Evolutionary conservation across 2,888 invertebrate species (phyloP), one percentile per base, ranked within the genome.

Genomic region (Calameuta pallipes): DNA sequence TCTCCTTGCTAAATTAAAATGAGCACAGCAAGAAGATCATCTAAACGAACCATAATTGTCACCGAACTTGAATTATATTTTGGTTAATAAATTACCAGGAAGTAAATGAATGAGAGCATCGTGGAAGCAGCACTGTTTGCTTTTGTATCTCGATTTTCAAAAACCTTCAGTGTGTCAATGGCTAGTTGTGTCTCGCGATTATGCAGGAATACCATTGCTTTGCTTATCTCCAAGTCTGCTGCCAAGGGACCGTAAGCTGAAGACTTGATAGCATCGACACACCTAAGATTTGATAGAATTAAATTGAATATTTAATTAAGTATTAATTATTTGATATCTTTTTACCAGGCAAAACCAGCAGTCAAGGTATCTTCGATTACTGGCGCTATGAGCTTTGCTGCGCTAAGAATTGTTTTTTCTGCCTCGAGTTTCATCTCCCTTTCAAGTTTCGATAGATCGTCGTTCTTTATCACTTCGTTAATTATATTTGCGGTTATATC

Each of bases 221-320:
- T 98, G 91, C 97, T 97, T 82, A 98, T 95, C 92, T 98, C 98
- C 83, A 98, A 92, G 93, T 96, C 98, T 85, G 95, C 96, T 73
- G 97, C 98, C 82, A 97, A 93, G 90, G 94, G 94, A 69, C 95
- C 94, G 87, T 96, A 97, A 89, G 95, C 95, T n/a, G 98, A 98
- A 74, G 96, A 95, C 89, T 98, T 97, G 76, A 99, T 96, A 34
- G 97, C 95, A 85, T 98, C 98, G 76, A 98, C 97, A 91, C 99
- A 99, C 98, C 98, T 98, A 35, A 73, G 33, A 36, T 31, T 77
- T 69, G 11, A 69, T 35, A 23, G 30, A 15, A 69, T 13, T 31
- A 31, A 30, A 35, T 11, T 74, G 4, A 79, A 36, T 31, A 73
- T n/a, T 33, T 36, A 13, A n/a, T 11, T 13, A n/a, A 71, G 36